Evolutionary conservation across 1,140 invertebrate species (phyloP), one percentile per base, ranked within the genome.

Genomic region (Leguminivora glycinivorella): DNA sequence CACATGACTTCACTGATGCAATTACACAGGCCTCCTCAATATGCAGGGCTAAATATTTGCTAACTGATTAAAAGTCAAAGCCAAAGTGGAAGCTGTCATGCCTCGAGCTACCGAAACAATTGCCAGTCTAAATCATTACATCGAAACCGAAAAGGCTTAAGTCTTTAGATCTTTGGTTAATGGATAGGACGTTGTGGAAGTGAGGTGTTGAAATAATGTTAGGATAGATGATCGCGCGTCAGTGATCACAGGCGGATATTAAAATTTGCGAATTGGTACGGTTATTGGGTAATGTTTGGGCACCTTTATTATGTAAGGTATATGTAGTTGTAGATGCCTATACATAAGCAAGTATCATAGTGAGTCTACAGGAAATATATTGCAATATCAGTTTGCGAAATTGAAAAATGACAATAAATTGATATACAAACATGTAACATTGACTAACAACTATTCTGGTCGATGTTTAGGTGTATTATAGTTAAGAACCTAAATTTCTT

Each of bases 1-100:
- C 75, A 73, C 71, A 74, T 76, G 75, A 74, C 75, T 29, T 72
- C 75, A 76, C 77, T 88, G 82, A 88, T 81, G 74, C 83, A 88
- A 88, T 88, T 88, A 79, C 85, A 85, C 85, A 87, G 38, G 66
- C 76, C 76, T 84, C 75, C 82, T 83, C 84, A 81, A 85, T 85
- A 84, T 83, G 85, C 85, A 87, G 56, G 72, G 75, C 72, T 70
- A 83, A 83, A 87, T 85, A 82, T 88, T 88, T 84, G 85, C 79
- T 75, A 78, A 81, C 80, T 87, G 85, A 86, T 88, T 88, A 85
- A 85, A 88, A 86, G 85, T 86, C 66, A 67, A 67, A 63, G 58
- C 26, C 58, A 63, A 63, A 63, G 58, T 43, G 40, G 56, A 17
- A 17, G 19, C 83, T 83, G 84, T 88, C 84, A 66, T 83, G 83